These are phyloP conservation scores for Melanotaenia duboulayi DNA, from an alignment of 2,113 vertebrate species.

Conservation along the genomic window DNA sequence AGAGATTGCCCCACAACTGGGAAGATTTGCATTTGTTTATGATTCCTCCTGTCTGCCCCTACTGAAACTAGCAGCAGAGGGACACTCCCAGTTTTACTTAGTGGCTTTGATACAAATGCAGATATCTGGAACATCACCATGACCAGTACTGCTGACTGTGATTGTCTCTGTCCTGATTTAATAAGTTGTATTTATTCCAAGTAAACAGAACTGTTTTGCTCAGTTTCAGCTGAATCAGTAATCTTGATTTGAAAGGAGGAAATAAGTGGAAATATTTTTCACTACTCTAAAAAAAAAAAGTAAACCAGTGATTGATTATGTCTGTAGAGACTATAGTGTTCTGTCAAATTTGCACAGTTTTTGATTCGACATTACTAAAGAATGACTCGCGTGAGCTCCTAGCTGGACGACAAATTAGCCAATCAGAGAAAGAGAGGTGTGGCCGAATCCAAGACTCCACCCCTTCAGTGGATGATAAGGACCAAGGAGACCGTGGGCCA, in stretches of 20 bases:
- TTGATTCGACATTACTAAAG: conserved; percentile 12
- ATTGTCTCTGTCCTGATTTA: neutral
- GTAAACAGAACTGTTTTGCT: no score
- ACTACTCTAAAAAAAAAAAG: no score
- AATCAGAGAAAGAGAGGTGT: conserved; percentile 27
- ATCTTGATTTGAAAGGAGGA: neutral
- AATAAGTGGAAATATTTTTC: conserved; percentile 3
- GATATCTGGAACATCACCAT: neutral
- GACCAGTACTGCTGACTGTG: neutral
- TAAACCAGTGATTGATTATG: conserved; percentile 6
- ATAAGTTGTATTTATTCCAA: neutral
- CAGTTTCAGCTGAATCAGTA: neutral
- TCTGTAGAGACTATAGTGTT: neutral
- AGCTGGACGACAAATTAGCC: conserved; percentile 9
- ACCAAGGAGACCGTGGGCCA: rapidly evolving
- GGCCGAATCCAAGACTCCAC: neutral
- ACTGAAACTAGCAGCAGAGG: conserved; percentile 33
- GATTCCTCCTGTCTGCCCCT: neutral
- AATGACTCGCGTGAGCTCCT: neutral
- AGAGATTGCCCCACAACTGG: conserved; percentile 4
- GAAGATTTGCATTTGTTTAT: conserved; percentile 52
- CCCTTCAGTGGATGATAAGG: conserved; percentile 15
- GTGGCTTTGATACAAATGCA: neutral
- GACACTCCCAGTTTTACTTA: conserved; percentile 13
- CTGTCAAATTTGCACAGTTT: conserved; percentile 11